Percentiles rank a stretch among this genome's conserved stretches.
Conservation (phyloP, 2,797 vertebrate species). For the Oophaga sylvatica region DNA sequence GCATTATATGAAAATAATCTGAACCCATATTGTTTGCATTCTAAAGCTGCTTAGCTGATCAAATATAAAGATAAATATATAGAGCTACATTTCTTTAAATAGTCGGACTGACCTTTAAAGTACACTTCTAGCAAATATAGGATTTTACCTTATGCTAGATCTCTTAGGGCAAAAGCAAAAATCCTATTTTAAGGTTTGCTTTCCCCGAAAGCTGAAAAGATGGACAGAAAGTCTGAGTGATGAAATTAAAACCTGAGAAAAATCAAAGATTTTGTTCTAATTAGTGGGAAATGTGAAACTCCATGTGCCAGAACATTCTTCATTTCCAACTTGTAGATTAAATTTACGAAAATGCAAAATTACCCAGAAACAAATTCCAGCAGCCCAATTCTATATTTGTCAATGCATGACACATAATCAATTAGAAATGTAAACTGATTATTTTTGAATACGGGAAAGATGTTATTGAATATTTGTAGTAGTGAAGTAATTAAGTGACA, state of each 20-base stretch:
- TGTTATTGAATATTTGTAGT: slow-evolving; percentile 59
- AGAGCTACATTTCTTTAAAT: not conserved
- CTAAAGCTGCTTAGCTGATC: not conserved
- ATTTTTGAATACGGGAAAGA: slow-evolving; percentile 52
- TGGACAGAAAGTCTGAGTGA: slow-evolving; percentile 52
- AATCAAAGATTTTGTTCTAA: slow-evolving; percentile 37
- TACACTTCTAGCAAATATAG: not conserved
- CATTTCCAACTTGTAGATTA: slow-evolving; percentile 36
- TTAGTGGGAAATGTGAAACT: slow-evolving; percentile 53
- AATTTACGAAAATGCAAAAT: slow-evolving; percentile 37
- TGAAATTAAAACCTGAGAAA: slow-evolving; percentile 51
- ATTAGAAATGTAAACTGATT: slow-evolving; percentile 57
- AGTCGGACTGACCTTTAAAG: not conserved
- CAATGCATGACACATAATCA: slow-evolving; percentile 52
- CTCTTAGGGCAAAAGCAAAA: slow-evolving; percentile 13
- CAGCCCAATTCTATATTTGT: slow-evolving; percentile 43
- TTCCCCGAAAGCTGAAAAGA: slow-evolving; percentile 33
- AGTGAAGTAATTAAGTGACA: slow-evolving; percentile 55
- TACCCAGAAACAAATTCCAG: slow-evolving; percentile 19
- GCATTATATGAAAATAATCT: no score
- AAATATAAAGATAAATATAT: not conserved
- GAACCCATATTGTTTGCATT: not conserved
- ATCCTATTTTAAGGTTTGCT: slow-evolving; percentile 19
- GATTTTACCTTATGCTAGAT: not conserved
- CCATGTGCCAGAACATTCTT: slow-evolving; percentile 21